Conservation (phyloP, 2,797 vertebrate species). For the Cuculus canorus region DNA sequence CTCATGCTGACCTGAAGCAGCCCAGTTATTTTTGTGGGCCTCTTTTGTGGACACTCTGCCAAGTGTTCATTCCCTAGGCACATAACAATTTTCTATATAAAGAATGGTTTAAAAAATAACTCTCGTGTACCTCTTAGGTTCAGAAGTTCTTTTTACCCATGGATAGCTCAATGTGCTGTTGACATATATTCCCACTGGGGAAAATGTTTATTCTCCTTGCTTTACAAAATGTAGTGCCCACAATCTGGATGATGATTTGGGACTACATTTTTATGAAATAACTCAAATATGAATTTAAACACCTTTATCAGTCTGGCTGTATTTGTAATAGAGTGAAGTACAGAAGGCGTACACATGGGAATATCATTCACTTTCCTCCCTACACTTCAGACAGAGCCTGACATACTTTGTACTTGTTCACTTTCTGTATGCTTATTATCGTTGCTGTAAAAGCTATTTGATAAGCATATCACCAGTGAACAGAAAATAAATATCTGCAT, state of each 20-base stretch:
- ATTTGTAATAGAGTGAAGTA: neutral
- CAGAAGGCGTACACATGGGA: neutral
- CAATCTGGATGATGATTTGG: neutral
- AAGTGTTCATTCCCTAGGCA: slow-evolving; percentile 3
- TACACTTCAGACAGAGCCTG: neutral
- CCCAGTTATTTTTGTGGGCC: neutral
- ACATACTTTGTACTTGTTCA: neutral
- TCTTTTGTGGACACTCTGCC: neutral
- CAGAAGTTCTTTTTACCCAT: slow-evolving; percentile 14
- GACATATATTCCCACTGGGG: slow-evolving; percentile 7
- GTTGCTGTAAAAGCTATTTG: neutral
- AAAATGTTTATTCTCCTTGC: neutral
- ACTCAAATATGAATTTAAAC: neutral
- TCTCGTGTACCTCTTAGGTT: slow-evolving; percentile 1
- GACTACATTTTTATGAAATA: neutral
- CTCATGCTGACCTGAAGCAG: neutral
- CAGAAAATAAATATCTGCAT: neutral
- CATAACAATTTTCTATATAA: slow-evolving; percentile 27
- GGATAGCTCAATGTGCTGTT: slow-evolving; percentile 10
- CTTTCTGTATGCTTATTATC: neutral
- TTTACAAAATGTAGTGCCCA: neutral
- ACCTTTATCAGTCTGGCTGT: neutral
- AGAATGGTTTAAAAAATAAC: slow-evolving; percentile 47
- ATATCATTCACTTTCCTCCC: neutral
- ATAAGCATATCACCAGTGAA: neutral